Percentiles rank a stretch among this genome's conserved stretches.
phyloP scores from a whole-genome alignment of 2,113 vertebrate species.

The Oxyura jamaicensis region DNA sequence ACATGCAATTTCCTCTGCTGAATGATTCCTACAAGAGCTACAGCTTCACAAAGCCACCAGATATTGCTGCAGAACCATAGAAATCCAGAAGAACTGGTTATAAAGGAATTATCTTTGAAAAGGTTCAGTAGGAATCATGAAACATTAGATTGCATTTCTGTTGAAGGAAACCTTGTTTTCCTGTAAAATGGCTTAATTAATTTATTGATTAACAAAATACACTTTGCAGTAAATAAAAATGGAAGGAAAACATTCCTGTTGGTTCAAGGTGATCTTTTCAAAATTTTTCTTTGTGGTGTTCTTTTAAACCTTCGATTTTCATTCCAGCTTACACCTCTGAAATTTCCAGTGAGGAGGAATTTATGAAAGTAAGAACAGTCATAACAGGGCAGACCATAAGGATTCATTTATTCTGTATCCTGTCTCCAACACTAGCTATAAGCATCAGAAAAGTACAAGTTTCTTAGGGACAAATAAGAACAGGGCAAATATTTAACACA shows the following conservation, averaged over 20 bases:
- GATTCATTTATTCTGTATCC: not conserved
- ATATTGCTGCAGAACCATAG: not conserved
- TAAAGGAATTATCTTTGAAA: not conserved
- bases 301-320: not conserved
- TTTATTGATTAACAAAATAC: not conserved
- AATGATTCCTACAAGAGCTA: not conserved
- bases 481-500: not conserved
- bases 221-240: not conserved
- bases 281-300: not conserved
- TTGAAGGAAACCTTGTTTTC: not conserved
- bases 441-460: not conserved
- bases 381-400: not conserved
- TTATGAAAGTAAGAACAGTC: not conserved
- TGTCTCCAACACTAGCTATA: not conserved
- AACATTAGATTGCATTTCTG: not conserved
- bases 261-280: not conserved
- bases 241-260: not conserved
- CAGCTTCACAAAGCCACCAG: constrained; percentile 13
- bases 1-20: not conserved
- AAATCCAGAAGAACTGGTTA: not conserved
- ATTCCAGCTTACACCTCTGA: not conserved
- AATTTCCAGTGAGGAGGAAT: not conserved
- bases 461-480: not conserved
- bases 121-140: not conserved
- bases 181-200: not conserved